Evolutionary conservation across 2,888 invertebrate species (phyloP), one percentile per base, ranked within the genome.

Genomic region (Lasioglossum leucozonium): DNA sequence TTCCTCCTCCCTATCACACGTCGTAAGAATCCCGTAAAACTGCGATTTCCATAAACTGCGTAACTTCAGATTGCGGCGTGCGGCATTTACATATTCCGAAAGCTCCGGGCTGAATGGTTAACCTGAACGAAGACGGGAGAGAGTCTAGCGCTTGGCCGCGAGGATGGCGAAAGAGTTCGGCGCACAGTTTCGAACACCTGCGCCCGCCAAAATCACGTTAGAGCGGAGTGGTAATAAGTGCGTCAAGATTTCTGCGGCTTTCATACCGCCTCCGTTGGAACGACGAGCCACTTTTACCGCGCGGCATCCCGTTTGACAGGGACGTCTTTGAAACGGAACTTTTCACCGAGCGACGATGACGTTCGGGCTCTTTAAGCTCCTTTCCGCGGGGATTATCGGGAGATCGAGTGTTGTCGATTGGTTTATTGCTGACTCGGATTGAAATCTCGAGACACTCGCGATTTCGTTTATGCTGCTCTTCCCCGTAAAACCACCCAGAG

Each of bases 151-250:
- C 10, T 34, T 8, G 18, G 65, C 5, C 16, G 62, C 16, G 62
- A 2, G 34, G 22, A 67, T 34, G 30, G 65, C 22, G 65, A 37
- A 67, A 67, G 65, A 67, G 65, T 67, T 67, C 18, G 65, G 65
- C 65, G 65, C 65, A 22, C 65, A 67, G 72, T 85, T 80, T 85
- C 71, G 77, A 74, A 44, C 72, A 44, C 65, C 81, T 81, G 76
- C 51, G 73, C 58, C 22, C 73, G 47, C n/a, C 34, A 58, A 51
- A 62, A 55, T 72, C 40, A 34, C 72, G 65, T 58, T 47, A 26
- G 51, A 67, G 26, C n/a, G 37, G 42, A 79, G 79, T 69, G 75
- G 77, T 84, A 84, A 84, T 77, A 84, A 84, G 77, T 71, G 84
- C 77, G 65, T 67, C 65, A 22, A 67, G 65, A 67, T 67, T 67